Percentiles rank a stretch among this genome's conserved stretches.
phyloP scores from a whole-genome alignment of 2,797 vertebrate genomes.

The Acestrorhynchus altus region DNA sequence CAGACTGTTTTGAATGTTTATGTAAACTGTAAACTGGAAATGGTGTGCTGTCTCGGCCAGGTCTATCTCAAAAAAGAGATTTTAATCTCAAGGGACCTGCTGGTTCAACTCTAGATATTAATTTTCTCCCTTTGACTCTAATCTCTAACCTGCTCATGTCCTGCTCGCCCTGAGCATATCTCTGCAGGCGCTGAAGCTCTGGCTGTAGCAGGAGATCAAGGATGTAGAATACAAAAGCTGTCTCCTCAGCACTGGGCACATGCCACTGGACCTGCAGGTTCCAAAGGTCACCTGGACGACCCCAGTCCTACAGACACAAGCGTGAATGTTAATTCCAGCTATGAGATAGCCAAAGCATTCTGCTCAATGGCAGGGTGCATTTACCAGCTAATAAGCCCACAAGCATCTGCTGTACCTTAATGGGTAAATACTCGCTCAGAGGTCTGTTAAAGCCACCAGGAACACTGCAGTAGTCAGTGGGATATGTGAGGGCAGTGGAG shows the following conservation, averaged over 20 bases:
- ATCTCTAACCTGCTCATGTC: constrained; percentile 88
- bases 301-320: constrained; percentile 88
- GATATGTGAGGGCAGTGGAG: constrained; percentile 94
- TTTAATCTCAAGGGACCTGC: no score
- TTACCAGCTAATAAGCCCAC: background rate
- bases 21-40: no score
- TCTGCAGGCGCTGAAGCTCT: constrained; percentile 86
- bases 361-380: background rate
- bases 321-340: background rate
- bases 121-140: background rate
- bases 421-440: constrained; percentile 88
- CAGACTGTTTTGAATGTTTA: no score
- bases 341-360: background rate
- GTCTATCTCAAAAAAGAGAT: no score
- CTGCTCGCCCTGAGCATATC: constrained; percentile 82
- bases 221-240: constrained; percentile 89
- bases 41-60: no score
- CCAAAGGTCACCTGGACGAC: constrained; percentile 90
- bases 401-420: constrained; percentile 81
- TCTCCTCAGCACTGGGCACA: constrained; percentile 87
- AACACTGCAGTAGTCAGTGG: constrained; percentile 96
- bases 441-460: constrained; percentile 88
- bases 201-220: constrained; percentile 90
- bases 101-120: no score
- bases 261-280: constrained; percentile 93